Evolutionary conservation across 2,113 vertebrate genomes (phyloP).

Genomic region (Lota lota): DNA sequence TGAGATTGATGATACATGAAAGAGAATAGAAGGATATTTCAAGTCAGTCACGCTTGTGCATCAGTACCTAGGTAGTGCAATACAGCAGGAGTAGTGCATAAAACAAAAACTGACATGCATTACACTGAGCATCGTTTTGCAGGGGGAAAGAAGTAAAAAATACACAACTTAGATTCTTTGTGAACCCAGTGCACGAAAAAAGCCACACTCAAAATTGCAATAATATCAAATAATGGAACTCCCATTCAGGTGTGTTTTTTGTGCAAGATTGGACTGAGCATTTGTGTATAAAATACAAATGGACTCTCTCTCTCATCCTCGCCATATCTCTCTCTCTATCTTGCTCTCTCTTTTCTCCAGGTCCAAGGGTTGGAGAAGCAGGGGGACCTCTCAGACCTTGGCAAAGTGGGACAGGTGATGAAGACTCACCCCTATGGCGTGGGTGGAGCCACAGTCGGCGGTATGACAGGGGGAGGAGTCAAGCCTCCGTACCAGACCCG

Average conservation of each 20-base stretch:
- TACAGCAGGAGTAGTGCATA: conserved; percentile 60
- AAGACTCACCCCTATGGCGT: conserved; percentile 77
- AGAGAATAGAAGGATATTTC: conserved; percentile 49
- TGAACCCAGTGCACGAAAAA: too few species aligned
- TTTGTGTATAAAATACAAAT: neutral
- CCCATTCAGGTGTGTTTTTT: neutral
- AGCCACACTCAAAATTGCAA: too few species aligned
- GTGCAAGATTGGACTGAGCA: neutral
- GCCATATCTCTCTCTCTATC: neutral
- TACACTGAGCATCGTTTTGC: conserved; percentile 41
- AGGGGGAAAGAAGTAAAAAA: too few species aligned
- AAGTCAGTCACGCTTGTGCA: conserved; percentile 61
- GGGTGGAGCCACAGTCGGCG: conserved; percentile 51
- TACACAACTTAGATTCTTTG: too few species aligned
- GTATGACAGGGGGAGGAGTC: conserved; percentile 53
- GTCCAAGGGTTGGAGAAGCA: conserved; percentile 79
- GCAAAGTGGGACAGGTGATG: conserved; percentile 68
- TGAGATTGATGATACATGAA: conserved; percentile 66
- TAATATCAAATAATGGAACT: too few species aligned
- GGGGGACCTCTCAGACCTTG: conserved; percentile 83
- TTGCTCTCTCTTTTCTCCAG: conserved; percentile 57
- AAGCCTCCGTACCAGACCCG: conserved; percentile 76
- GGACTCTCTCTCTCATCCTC: neutral
- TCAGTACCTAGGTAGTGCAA: conserved; percentile 55
- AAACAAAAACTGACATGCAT: conserved; percentile 57